Evolutionary conservation across 2,797 vertebrate species (phyloP).

Genomic region (Melanotaenia trifasciata): DNA sequence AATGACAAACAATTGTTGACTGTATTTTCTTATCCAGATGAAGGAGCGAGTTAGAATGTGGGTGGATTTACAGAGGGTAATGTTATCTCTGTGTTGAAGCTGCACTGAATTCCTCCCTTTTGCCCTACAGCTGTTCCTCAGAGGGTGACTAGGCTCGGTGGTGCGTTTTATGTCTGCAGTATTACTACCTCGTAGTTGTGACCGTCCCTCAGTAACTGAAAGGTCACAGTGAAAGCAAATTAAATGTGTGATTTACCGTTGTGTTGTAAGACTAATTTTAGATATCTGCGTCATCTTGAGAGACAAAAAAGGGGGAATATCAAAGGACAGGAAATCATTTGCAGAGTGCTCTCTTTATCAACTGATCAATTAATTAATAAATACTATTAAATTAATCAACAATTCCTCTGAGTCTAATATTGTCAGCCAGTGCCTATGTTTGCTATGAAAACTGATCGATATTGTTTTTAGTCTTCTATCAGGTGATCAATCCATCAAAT

Average conservation of each 20-base stretch:
- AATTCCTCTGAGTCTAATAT: not conserved
- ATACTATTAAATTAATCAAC: not conserved
- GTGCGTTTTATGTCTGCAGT: slow-evolving; percentile 49
- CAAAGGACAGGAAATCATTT: not conserved
- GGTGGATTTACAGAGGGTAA: slow-evolving; percentile 59
- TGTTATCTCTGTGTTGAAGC: slow-evolving; percentile 65
- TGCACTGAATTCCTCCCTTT: slow-evolving; percentile 29
- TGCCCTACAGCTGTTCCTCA: slow-evolving; percentile 37
- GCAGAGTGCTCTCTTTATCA: not conserved
- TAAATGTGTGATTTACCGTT: slow-evolving; percentile 50
- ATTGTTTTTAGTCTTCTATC: not conserved
- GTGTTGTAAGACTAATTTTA: slow-evolving; percentile 22
- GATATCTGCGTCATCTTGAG: slow-evolving; percentile 4
- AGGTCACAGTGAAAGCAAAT: slow-evolving; percentile 58
- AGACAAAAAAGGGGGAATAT: not conserved
- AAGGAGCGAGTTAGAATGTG: not conserved
- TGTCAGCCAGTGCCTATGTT: not conserved
- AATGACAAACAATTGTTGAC: not conserved
- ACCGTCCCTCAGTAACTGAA: slow-evolving; percentile 53
- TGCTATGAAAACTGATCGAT: not conserved
- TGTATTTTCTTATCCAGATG: not conserved
- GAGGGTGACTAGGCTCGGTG: slow-evolving; percentile 37
- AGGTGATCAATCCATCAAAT: not conserved
- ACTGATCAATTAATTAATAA: not conserved
- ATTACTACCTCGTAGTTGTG: slow-evolving; percentile 44